Base-by-base conservation (phyloP, 2,888 invertebrate genomes). In the Polyommatus iphigenia region DNA sequence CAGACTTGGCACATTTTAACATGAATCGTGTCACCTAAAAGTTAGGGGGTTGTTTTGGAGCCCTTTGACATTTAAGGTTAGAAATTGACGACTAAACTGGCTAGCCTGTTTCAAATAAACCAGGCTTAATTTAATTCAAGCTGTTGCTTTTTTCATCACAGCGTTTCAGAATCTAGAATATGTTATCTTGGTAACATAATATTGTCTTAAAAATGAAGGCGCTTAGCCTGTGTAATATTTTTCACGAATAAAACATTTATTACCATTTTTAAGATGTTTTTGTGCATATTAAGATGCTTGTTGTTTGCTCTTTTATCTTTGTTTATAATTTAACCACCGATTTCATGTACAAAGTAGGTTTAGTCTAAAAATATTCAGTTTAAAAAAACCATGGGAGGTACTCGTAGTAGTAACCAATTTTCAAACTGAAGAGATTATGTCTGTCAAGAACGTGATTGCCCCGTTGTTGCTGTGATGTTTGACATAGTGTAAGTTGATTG, bases 401-500 rank as follows among this genome's bases (percentile, higher is more conserved):
- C n/a, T n/a, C n/a, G n/a, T n/a, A n/a, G n/a, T n/a, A n/a, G n/a
- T n/a, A n/a, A n/a, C n/a, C n/a, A 24, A 24, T 24, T n/a, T 59
- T 13, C 3, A 20, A 20, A 59, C 59, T 59, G 59, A 29, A 67
- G 18, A 67, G 29, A 67, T 32, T 67, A 18, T 5, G 67, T 67
- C 29, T 67, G 32, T 67, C 67, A 67, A 32, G 15, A 67, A 7
- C 15, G 5, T 24, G 24, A 24, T 18, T 67, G 15, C 18, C 10
- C 13, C 67, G 29, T 67, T 67, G 32, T 67, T 29, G 15, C 3
- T 62, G 62, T 67, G 67, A 67, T 67, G 67, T 67, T 67, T 67
- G 67, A 67, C 15, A 67, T 67, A 67, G 67, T 67, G 29, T 32
- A 32, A 67, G 67, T 29, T 67, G 67, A 67, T 67, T 29, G 67